Conservation (phyloP, 92 coral and sea anemone species). For the Montipora capitata region DNA sequence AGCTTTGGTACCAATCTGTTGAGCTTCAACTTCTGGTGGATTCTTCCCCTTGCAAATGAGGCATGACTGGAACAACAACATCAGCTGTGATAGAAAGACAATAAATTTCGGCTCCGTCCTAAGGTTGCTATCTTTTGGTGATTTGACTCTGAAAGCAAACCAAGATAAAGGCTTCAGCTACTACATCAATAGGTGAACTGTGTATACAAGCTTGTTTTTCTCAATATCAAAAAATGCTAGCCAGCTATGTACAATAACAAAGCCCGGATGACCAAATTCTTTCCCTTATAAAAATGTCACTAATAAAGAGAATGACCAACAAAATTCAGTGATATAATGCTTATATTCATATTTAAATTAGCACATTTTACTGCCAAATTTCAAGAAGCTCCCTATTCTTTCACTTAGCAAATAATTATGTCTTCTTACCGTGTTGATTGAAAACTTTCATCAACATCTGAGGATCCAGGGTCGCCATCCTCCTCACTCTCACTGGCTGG, state of each 20-base stretch:
- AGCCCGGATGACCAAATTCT: not conserved
- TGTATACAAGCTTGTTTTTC: constrained; percentile 3
- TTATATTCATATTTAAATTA: not conserved
- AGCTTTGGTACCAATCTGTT: constrained; percentile 33
- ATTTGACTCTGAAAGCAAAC: constrained; percentile 9
- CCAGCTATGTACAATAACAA: not conserved
- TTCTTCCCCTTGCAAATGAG: constrained; percentile 30
- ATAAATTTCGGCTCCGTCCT: constrained; percentile 55
- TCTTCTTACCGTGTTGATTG: constrained; percentile 2
- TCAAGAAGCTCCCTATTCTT: not conserved
- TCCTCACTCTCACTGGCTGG: constrained; percentile 16
- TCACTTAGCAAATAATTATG: too few relatives aligned
- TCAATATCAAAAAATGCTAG: constrained; percentile 1
- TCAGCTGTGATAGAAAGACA: constrained; percentile 36
- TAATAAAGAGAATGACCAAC: too few relatives aligned
- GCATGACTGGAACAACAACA: constrained; percentile 49
- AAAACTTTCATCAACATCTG: not conserved
- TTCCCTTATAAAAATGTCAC: too few relatives aligned
- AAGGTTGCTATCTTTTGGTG: constrained; percentile 22
- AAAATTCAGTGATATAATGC: not conserved
- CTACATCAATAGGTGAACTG: not conserved
- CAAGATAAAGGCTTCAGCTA: constrained; percentile 3
- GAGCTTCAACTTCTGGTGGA: constrained; percentile 31
- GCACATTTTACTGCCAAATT: too few relatives aligned
- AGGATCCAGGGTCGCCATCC: not conserved